Evolutionary conservation across 2,797 vertebrate genomes (phyloP).

Genomic region (Sebastes dallii): DNA sequence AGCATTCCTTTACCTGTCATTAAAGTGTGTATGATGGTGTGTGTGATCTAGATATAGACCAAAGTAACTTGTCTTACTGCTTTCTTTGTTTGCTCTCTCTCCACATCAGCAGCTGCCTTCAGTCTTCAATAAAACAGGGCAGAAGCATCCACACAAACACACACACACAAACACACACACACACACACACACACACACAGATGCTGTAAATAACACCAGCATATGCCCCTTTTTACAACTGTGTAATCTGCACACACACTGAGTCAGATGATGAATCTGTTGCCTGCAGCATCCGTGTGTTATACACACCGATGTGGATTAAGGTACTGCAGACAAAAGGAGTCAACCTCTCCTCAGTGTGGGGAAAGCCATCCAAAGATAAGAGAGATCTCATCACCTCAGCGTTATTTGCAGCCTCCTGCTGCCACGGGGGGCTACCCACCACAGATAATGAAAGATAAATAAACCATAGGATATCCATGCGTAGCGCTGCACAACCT

Average conservation of each 20-base stretch:
- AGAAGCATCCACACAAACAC: slow-evolving; percentile 13
- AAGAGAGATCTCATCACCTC: slow-evolving; percentile 39
- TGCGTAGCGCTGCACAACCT: neutral
- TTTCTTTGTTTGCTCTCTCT: slow-evolving; percentile 28
- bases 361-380: slow-evolving; percentile 40
- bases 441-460: slow-evolving; percentile 24
- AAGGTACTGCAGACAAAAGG: slow-evolving; percentile 64
- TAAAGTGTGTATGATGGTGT: neutral
- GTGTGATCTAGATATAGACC: neutral
- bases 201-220: slow-evolving; percentile 51
- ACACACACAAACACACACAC: neutral
- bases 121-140: neutral
- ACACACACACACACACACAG: neutral
- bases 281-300: slow-evolving; percentile 32
- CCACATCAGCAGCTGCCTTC: slow-evolving; percentile 8
- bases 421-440: slow-evolving; percentile 5
- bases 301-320: slow-evolving; percentile 52
- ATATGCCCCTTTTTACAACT: slow-evolving; percentile 22
- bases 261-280: slow-evolving; percentile 29
- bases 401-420: slow-evolving; percentile 25
- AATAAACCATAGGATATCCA: slow-evolving; percentile 38
- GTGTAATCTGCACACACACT: slow-evolving; percentile 23
- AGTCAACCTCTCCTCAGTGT: slow-evolving; percentile 30
- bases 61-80: neutral
- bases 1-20: neutral